phyloP scores from a whole-genome alignment of 2,888 invertebrate genomes.

The Dasypolia templi region DNA sequence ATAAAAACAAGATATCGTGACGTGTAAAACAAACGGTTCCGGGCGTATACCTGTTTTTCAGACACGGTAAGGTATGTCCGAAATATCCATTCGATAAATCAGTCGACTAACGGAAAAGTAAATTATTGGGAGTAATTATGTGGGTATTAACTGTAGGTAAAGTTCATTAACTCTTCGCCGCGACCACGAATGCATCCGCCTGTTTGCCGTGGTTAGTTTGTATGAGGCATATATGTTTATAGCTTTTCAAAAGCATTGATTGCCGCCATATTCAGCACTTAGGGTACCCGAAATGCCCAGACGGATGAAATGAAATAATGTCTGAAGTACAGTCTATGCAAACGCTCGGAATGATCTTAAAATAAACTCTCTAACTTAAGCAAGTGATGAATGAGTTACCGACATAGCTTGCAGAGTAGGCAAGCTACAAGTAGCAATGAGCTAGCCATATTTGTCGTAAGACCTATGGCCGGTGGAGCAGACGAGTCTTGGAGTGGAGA shows the following conservation, averaged over 20 bases:
- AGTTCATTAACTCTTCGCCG: constrained; percentile 42
- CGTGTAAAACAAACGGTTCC: constrained; percentile 15
- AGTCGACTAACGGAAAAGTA: constrained; percentile 25
- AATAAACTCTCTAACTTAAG: too few species aligned
- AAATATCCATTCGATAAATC: constrained; percentile 32
- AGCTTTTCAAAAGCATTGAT: constrained; percentile 3
- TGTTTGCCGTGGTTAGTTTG: constrained; percentile 8
- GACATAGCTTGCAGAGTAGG: too few species aligned
- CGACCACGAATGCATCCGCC: constrained; percentile 13
- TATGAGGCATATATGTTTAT: constrained; percentile 2
- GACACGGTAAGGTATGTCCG: constrained; percentile 14
- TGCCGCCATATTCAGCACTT: background rate
- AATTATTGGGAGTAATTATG: constrained; percentile 37
- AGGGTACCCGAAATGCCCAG: too few species aligned
- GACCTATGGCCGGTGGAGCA: too few species aligned
- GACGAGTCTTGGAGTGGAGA: too few species aligned
- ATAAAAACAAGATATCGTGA: constrained; percentile 34
- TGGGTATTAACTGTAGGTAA: constrained; percentile 2
- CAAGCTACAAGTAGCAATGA: too few species aligned
- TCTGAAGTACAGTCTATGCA: too few species aligned
- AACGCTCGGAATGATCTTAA: too few species aligned
- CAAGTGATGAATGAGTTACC: too few species aligned
- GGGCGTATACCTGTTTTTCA: constrained; percentile 30
- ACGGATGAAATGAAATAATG: too few species aligned
- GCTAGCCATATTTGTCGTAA: too few species aligned